Conservation (phyloP, 2,888 invertebrate species). For the Apodemia duryi region DNA sequence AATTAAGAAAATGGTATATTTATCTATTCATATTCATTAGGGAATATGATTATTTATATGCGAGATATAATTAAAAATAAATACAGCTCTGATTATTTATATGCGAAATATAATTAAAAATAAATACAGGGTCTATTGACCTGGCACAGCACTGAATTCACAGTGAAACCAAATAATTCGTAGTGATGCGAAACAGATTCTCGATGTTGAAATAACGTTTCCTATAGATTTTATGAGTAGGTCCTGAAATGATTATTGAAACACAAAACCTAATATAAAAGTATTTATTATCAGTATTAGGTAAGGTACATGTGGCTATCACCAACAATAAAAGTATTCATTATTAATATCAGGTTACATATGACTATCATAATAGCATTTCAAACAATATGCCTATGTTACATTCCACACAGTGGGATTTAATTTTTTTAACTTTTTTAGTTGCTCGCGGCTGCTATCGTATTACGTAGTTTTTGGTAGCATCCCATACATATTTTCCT, state of each 20-base stretch:
- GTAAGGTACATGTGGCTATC: too few species aligned
- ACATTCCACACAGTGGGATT: background rate
- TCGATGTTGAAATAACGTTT: background rate
- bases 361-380: background rate
- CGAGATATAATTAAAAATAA: too few species aligned
- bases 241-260: background rate
- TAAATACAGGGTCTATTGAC: background rate
- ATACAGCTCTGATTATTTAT: background rate
- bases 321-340: background rate
- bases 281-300: too few species aligned
- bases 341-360: background rate
- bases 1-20: conserved; percentile 1
- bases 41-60: background rate
- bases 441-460: background rate
- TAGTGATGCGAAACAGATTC: background rate
- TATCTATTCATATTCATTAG: background rate
- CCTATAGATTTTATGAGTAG: background rate
- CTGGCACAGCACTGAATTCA: background rate
- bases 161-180: background rate
- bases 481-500: conserved; percentile 19
- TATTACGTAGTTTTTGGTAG: conserved; percentile 4
- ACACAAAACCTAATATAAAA: background rate
- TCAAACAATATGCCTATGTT: background rate
- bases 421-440: conserved; percentile 11
- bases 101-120: background rate